Evolutionary conservation across 2,113 vertebrate genomes (phyloP), one percentile per base, ranked within the genome.

Genomic region (Bubo bubo): DNA sequence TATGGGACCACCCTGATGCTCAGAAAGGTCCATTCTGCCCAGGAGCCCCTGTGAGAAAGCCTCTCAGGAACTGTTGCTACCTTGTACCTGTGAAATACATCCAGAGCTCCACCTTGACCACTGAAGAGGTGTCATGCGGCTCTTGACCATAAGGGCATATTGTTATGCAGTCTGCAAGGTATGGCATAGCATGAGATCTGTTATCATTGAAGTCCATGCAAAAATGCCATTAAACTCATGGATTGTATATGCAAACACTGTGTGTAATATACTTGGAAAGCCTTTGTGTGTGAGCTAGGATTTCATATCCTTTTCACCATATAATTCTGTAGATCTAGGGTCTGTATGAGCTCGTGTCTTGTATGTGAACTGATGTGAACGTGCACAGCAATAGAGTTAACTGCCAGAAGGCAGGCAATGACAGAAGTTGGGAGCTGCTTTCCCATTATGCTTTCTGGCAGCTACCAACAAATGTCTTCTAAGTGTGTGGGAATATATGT

Each of bases 121-220:
- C 20, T 56, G 45, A 76, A 15, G 20, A n/a, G 3, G 6, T 50
- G 18, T 26, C 4, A 4, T 2, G 1, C 1, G 1, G 17, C 28
- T 49, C 56, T 79, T 75, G 47, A 14, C 16, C 1, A 0, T 63
- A 43, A 17, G 19, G 43, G 2, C 14, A 14, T 12, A 16, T 12
- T 52, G 79, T 11, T 43, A 19, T 13, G 6, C 21, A 68, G 19
- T 34, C 34, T 60, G 26, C 49, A 75, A 72, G 35, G 20, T 17
- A 5, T 16, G 26, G 4, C 43, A 47, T 6, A 45, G 27, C 26
- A 19, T 34, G 22, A 67, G 37, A 71, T 43, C 11, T 56, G 0
- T 73, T 47, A 12, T 19, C 17, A 45, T 23, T 67, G 28, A 95
- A 71, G 15, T 73, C 55, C 13, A 12, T 30, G 11, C 13, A 71